Evolutionary conservation across 64 coral and sea anemone species (phyloP).

Genomic region (Exaiptasia diaphana): DNA sequence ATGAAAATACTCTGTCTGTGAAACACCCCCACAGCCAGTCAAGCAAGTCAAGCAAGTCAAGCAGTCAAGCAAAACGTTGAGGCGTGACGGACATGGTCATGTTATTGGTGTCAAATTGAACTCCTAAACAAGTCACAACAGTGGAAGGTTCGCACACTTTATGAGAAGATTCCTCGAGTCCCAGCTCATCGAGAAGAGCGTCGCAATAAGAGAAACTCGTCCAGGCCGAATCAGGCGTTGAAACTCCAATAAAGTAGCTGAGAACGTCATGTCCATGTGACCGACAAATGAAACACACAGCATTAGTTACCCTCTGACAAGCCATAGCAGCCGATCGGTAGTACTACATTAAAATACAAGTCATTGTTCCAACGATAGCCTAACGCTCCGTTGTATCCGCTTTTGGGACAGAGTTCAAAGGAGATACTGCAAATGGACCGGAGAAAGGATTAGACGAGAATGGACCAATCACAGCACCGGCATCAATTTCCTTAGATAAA

Average conservation of each 20-base stretch:
- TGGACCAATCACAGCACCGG: neutral
- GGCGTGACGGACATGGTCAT: constrained; percentile 10
- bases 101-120: neutral
- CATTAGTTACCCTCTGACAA: neutral
- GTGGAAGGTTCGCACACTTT: constrained; percentile 1
- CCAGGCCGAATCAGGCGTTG: neutral
- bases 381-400: neutral
- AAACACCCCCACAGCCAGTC: constrained; percentile 7
- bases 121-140: constrained; percentile 17
- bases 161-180: neutral
- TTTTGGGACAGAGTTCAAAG: neutral
- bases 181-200: neutral
- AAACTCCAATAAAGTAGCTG: no score
- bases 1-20: neutral
- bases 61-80: no score
- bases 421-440: neutral
- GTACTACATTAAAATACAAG: constrained; percentile 20
- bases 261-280: no score
- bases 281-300: no score
- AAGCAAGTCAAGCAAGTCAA: no score
- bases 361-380: neutral
- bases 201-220: neutral
- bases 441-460: neutral
- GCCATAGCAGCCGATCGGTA: constrained; percentile 19
- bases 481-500: neutral